phyloP scores from a whole-genome alignment of 2,797 vertebrate species.

The Hemitrygon akajei region DNA sequence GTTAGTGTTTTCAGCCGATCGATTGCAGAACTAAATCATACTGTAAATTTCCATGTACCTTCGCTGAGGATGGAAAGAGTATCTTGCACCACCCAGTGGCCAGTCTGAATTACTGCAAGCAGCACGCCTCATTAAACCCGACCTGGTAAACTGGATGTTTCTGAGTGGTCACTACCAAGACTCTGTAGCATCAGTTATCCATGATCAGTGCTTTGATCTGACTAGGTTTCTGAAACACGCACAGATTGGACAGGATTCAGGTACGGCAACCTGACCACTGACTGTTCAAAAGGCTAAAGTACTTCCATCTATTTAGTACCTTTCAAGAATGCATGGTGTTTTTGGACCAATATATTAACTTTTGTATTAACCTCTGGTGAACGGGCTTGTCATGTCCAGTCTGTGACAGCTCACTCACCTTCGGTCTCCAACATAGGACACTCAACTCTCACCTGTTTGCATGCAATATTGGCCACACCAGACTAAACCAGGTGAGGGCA shows the following conservation, averaged over 20 bases:
- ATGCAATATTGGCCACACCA: too few species aligned
- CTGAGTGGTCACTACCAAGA: too few species aligned
- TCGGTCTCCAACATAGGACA: too few species aligned
- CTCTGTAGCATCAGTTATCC: too few species aligned
- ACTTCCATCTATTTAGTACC: not conserved
- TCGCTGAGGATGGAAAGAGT: conserved; percentile 48
- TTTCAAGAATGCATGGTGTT: not conserved
- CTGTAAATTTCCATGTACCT: not conserved
- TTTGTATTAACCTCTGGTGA: too few species aligned
- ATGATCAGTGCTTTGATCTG: not conserved
- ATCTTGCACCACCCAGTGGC: conserved; percentile 64
- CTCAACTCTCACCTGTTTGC: too few species aligned
- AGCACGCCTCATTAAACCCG: conserved; percentile 51
- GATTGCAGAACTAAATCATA: not conserved
- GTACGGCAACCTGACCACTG: not conserved
- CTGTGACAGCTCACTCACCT: too few species aligned
- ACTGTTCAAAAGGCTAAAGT: not conserved
- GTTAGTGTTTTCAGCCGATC: not conserved
- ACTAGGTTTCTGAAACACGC: not conserved
- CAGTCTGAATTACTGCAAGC: conserved; percentile 59
- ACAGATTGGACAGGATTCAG: not conserved
- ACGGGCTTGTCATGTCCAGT: too few species aligned
- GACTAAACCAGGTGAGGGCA: too few species aligned
- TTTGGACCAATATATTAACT: not conserved
- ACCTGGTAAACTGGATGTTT: conserved; percentile 38